These are phyloP conservation scores for Pyrgilauda ruficollis DNA, from an alignment of 2,113 vertebrate genomes.

Conservation along the genomic window DNA sequence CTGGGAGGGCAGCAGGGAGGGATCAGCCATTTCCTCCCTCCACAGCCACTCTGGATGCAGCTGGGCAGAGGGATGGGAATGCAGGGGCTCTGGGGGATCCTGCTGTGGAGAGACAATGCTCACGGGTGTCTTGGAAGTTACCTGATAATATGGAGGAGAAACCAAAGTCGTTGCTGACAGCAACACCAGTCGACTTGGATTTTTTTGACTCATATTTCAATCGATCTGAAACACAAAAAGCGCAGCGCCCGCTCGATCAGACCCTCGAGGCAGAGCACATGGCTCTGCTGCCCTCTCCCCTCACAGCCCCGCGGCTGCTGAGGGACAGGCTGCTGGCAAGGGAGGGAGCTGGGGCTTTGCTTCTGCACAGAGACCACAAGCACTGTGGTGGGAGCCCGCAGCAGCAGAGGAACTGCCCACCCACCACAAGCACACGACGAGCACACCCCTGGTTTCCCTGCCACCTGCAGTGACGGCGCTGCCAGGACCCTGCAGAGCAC, in stretches of 20 bases:
- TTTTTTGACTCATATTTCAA: slow-evolving; percentile 97
- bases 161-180: slow-evolving; percentile 64
- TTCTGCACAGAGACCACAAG: not conserved
- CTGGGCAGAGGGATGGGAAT: not conserved
- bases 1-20: not conserved
- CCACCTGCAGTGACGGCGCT: not conserved
- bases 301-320: fast-evolving
- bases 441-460: not conserved
- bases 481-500: not conserved
- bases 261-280: not conserved
- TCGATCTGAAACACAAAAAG: slow-evolving; percentile 87
- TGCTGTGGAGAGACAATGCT: not conserved
- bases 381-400: not conserved
- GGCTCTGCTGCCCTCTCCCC: not conserved
- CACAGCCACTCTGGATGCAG: not conserved
- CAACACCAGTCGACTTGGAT: slow-evolving; percentile 82
- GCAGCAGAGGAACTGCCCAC: not conserved
- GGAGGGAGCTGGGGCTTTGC: not conserved
- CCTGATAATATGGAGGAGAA: slow-evolving; percentile 69
- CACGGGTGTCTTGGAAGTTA: not conserved
- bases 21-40: not conserved
- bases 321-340: not conserved
- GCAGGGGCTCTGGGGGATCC: not conserved
- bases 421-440: fast-evolving
- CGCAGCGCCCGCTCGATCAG: fast-evolving